Evolutionary conservation across 2,113 vertebrate genomes (phyloP).

Genomic region (Neodon shergylaensis): DNA sequence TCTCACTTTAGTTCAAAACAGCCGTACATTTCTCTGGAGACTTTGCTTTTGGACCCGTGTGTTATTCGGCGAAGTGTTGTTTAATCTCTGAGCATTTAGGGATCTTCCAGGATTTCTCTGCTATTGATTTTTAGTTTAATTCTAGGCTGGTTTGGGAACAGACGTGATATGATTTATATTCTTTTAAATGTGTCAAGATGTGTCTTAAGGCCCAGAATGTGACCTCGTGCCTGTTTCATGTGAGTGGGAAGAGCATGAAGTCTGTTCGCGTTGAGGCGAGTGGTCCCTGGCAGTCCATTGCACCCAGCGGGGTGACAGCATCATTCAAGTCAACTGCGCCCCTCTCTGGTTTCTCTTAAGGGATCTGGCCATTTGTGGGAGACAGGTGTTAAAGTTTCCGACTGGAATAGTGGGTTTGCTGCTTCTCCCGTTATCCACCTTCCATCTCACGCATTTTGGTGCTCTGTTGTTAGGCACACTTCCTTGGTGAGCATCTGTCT

Average conservation of each 20-base stretch:
- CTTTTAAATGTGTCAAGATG: background rate
- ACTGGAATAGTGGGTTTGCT: too few relatives aligned
- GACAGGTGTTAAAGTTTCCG: background rate
- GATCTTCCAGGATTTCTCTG: background rate
- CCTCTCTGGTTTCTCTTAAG: background rate
- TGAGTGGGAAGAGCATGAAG: background rate
- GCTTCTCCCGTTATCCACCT: background rate
- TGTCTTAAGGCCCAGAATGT: background rate
- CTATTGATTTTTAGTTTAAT: background rate
- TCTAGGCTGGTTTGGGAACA: background rate
- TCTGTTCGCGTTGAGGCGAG: background rate
- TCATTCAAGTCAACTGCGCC: background rate
- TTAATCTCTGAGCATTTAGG: background rate
- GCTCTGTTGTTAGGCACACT: background rate
- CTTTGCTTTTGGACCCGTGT: background rate
- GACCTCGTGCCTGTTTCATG: background rate
- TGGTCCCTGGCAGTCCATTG: too few relatives aligned
- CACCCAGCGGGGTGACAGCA: background rate
- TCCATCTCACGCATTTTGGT: background rate
- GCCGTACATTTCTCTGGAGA: background rate
- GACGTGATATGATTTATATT: background rate
- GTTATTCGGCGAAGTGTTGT: background rate
- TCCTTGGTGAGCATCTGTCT: background rate
- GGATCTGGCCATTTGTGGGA: background rate
- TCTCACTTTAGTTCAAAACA: conserved; percentile 7